phyloP scores from a whole-genome alignment of 1,140 invertebrate genomes.

The Drosophila sproati region DNA sequence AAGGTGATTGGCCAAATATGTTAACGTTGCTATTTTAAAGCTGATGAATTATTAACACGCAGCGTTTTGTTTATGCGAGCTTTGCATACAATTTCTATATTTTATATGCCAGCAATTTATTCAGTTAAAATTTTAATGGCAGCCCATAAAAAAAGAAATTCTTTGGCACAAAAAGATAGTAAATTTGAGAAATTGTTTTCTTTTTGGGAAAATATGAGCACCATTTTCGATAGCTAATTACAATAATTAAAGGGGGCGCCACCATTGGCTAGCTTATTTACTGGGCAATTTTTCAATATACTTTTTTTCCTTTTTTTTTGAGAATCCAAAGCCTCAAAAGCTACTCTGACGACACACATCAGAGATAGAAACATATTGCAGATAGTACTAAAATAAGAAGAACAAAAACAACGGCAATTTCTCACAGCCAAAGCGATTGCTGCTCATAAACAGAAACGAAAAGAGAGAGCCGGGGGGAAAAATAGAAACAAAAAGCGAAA shows the following conservation, averaged over 20 bases:
- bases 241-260: constrained; percentile 5
- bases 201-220: neutral
- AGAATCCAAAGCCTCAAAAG: constrained; percentile 31
- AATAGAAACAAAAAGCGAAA: constrained; percentile 40
- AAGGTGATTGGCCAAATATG: constrained; percentile 36
- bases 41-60: constrained; percentile 26
- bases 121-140: constrained; percentile 36
- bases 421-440: constrained; percentile 67
- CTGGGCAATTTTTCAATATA: constrained; percentile 7
- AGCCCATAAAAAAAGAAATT: constrained; percentile 20
- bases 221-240: constrained; percentile 7
- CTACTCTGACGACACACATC: constrained; percentile 23
- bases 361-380: constrained; percentile 13
- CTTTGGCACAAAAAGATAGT: constrained; percentile 1
- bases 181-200: neutral
- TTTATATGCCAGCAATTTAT: constrained; percentile 24
- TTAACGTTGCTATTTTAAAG: constrained; percentile 45
- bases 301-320: constrained; percentile 7
- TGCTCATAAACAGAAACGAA: constrained; percentile 75
- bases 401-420: constrained; percentile 54
- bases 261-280: constrained; percentile 1
- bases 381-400: constrained; percentile 47
- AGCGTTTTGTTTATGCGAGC: constrained; percentile 40
- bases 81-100: constrained; percentile 28
- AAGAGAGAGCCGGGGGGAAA: constrained; percentile 47